phyloP scores from a whole-genome alignment of 35 echinoderm and acorn worm genomes.

The Chiridota heheva region DNA sequence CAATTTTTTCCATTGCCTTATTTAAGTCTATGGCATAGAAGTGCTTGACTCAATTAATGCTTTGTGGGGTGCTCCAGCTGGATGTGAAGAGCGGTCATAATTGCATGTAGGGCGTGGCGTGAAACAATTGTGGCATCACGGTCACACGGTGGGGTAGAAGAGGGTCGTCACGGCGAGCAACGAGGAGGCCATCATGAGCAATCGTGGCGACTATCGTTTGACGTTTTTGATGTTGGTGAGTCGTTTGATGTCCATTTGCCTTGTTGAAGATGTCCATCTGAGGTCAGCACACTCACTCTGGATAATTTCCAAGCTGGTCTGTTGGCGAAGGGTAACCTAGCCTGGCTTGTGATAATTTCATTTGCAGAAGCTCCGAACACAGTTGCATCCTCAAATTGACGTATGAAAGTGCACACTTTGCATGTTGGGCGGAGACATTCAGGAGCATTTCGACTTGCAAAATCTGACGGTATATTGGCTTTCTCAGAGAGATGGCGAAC shows the following conservation, averaged over 20 bases:
- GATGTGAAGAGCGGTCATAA: slow-evolving; percentile 21
- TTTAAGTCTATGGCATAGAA: slow-evolving; percentile 60
- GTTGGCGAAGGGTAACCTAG: slow-evolving; percentile 33
- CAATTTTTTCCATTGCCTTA: slow-evolving; percentile 20
- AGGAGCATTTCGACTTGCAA: slow-evolving; percentile 46
- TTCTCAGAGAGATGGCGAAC: slow-evolving; percentile 30
- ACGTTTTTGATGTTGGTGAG: no score
- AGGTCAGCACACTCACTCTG: slow-evolving; percentile 47
- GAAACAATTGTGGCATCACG: slow-evolving; percentile 23
- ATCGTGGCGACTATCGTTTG: slow-evolving; percentile 13
- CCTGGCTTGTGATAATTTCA: slow-evolving; percentile 18
- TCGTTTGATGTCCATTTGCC: slow-evolving; percentile 42
- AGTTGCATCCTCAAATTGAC: slow-evolving; percentile 13
- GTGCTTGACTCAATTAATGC: slow-evolving; percentile 40
- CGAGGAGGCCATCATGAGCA: slow-evolving; percentile 51
- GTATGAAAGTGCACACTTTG: slow-evolving; percentile 47
- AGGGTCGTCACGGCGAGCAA: slow-evolving; percentile 19
- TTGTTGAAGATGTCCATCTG: slow-evolving; percentile 26
- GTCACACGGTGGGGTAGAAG: slow-evolving; percentile 15
- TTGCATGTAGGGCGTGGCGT: slow-evolving; percentile 10
- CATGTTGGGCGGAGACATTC: slow-evolving; percentile 13
- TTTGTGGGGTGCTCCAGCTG: slow-evolving; percentile 42
- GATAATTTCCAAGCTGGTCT: slow-evolving; percentile 27
- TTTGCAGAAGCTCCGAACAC: background rate
- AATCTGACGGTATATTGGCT: slow-evolving; percentile 49